Evolutionary conservation across 2,888 invertebrate genomes (phyloP).

Genomic region (Agrotis segetum): DNA sequence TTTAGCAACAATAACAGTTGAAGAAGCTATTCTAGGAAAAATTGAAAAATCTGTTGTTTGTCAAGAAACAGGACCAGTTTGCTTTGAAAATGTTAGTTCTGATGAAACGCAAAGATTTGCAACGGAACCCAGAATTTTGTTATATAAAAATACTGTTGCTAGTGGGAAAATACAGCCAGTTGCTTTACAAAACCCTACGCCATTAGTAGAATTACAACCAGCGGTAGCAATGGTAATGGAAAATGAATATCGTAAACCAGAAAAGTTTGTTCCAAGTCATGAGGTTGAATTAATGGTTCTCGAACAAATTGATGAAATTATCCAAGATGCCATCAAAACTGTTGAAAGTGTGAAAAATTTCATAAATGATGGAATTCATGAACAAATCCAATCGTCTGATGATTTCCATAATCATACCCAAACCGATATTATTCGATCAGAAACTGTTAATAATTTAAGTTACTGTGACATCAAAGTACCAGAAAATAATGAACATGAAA

Average conservation of each 20-base stretch:
- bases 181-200: slow-evolving; percentile 6
- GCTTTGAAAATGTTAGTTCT: slow-evolving; percentile 28
- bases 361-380: neutral
- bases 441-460: neutral
- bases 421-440: neutral
- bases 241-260: neutral
- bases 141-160: neutral
- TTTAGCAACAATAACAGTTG: slow-evolving; percentile 5
- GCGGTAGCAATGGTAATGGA: slow-evolving; percentile 4
- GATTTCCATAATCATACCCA: neutral
- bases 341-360: slow-evolving; percentile 6
- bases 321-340: slow-evolving; percentile 19
- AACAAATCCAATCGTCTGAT: neutral
- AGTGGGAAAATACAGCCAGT: slow-evolving; percentile 6
- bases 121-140: neutral
- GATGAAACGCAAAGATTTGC: too few species aligned
- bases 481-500: neutral
- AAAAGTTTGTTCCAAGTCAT: neutral
- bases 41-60: slow-evolving; percentile 14
- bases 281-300: slow-evolving; percentile 15
- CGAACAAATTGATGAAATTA: slow-evolving; percentile 37
- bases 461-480: neutral
- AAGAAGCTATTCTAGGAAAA: slow-evolving; percentile 24
- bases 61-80: slow-evolving; percentile 8
- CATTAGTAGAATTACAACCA: neutral